Evolutionary conservation across 37 sponge, comb jelly and placozoan genomes (phyloP).

Genomic region (Agelas oroides): DNA sequence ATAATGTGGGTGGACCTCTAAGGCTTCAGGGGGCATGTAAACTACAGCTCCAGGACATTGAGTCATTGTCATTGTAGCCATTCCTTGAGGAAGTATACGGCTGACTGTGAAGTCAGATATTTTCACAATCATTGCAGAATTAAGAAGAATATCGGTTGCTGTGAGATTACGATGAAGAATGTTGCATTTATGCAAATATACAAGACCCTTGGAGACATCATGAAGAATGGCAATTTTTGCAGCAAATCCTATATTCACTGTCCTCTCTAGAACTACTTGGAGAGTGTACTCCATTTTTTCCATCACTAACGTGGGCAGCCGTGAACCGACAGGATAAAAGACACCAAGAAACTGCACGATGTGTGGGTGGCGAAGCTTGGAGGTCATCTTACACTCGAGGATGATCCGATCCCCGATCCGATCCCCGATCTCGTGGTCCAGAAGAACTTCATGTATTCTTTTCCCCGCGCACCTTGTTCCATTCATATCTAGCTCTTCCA

Average conservation of each 20-base stretch:
- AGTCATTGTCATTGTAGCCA: too few relatives aligned
- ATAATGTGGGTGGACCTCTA: too few relatives aligned
- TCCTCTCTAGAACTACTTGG: constrained; percentile 3
- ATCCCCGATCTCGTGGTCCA: background rate
- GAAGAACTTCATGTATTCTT: constrained; percentile 11
- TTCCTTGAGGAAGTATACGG: constrained; percentile 20
- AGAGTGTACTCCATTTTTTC: constrained; percentile 32
- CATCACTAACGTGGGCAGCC: constrained; percentile 51
- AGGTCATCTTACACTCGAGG: constrained; percentile 29
- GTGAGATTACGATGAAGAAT: constrained; percentile 63
- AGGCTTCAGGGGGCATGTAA: too few relatives aligned
- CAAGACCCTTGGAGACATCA: constrained; percentile 52
- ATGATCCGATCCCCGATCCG: constrained; percentile 4
- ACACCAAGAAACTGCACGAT: constrained; percentile 68
- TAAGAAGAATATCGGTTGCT: constrained; percentile 52
- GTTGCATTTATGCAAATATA: constrained; percentile 56
- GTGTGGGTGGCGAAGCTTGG: constrained; percentile 52
- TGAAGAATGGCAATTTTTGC: constrained; percentile 32
- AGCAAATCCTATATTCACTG: background rate
- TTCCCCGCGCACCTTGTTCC: constrained; percentile 53
- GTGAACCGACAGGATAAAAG: too few relatives aligned
- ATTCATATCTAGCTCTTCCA: constrained; percentile 29
- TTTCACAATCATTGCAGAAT: constrained; percentile 41
- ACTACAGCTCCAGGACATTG: too few relatives aligned
- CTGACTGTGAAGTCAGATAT: constrained; percentile 68